Base-by-base conservation (phyloP, 2,113 vertebrate species). In the Cyrtonyx montezumae region DNA sequence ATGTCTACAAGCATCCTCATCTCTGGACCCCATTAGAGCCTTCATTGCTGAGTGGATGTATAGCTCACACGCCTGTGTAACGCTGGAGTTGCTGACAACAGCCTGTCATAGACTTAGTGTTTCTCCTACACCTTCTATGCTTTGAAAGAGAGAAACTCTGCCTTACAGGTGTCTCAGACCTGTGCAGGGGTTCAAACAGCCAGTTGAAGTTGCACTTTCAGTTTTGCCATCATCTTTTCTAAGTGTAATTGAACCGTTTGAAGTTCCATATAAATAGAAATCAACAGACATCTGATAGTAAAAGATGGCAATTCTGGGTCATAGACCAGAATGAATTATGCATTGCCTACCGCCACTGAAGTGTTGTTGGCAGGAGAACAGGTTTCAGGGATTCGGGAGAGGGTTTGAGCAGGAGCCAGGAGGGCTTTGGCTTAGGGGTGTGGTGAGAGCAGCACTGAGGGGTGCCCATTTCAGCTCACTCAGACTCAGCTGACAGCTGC, bases 401-500 rank as follows among this genome's bases (percentile, higher is more conserved):
- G 1, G 46, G 26, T 77, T 63, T 36, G 65, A 69, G 58, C 37
- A 8, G 6, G 19, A 61, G 13, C 0, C 53, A 55, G 0, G 34
- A 40, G 56, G 48, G 36, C 45, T 90, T 87, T 8, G 8, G 51
- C 28, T 80, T 76, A 63, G 51, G 11, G 26, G 18, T 43, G 23
- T 5, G 1, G 21, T 37, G 20, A 83, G 46, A 74, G 4, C 18
- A 75, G 34, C 56, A 63, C 73, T 22, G 75, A 51, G 68, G 34
- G 76, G 25, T 79, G 68, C 25, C 0, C 2, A 51, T 42, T 85
- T 66, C 30, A 18, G 85, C 73, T 51, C 34, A 70, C 28, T 83
- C 74, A 84, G 82, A 94, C 43, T 96, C 84, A 87, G 84, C 74
- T 77, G 67, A 79, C 53, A 66, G 62, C 84, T 53, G 40, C 45